These are phyloP conservation scores for Malurus alboscapulatus DNA, from an alignment of 2,113 vertebrate genomes.

Conservation along the genomic window DNA sequence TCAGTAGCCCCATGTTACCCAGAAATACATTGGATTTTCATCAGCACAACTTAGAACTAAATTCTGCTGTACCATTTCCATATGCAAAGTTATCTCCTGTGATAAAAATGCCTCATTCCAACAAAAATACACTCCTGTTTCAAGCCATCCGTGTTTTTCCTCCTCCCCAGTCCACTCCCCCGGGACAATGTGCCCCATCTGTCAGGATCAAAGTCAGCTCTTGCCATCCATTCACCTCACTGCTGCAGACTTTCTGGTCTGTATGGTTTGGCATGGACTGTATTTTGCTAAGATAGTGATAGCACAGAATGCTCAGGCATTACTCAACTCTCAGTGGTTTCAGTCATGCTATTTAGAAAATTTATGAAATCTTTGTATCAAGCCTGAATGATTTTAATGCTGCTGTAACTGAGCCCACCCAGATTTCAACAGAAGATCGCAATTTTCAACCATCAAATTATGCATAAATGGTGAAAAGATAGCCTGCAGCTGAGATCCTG, in stretches of 20 bases:
- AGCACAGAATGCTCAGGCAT: neutral
- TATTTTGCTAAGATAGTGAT: neutral
- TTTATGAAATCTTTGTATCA: neutral
- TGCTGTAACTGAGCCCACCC: neutral
- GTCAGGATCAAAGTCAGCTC: neutral
- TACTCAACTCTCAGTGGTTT: neutral
- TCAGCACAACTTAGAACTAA: fast-evolving
- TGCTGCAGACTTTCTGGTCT: neutral
- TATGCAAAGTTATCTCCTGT: neutral
- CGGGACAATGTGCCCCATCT: neutral
- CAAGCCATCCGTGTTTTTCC: neutral
- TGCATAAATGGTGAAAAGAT: neutral
- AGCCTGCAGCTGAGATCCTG: neutral
- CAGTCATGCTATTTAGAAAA: neutral
- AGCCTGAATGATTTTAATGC: neutral
- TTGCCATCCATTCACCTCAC: neutral
- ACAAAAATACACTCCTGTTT: neutral
- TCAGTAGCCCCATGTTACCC: fast-evolving
- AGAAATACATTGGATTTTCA: neutral
- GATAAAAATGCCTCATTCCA: neutral
- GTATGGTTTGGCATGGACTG: neutral
- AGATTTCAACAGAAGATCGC: neutral
- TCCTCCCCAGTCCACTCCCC: neutral
- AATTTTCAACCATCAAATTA: neutral
- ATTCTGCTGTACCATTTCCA: neutral